A percentile compares a stretch with the other conserved stretches of the same genome.
phyloP scores from a whole-genome alignment of 2,888 invertebrate species.

The Oscheius onirici region DNA sequence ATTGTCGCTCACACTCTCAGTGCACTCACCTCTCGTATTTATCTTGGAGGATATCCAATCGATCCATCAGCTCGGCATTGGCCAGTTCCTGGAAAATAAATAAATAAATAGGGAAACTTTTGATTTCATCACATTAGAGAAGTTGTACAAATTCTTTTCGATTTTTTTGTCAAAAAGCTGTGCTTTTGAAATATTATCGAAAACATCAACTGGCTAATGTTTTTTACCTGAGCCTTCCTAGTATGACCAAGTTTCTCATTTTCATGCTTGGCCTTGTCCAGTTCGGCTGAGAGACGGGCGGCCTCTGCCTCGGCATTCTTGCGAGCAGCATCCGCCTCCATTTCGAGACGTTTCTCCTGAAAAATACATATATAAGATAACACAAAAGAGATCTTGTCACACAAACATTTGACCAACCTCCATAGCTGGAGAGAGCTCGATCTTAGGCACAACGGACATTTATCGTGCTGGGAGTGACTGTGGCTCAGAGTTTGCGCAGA shows the following conservation, averaged over 20 bases:
- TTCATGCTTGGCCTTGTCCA: conserved; percentile 44
- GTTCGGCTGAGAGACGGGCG: conserved; percentile 47
- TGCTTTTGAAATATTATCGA: too few relatives aligned
- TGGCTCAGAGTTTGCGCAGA: conserved; percentile 20
- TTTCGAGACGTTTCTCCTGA: conserved; percentile 45
- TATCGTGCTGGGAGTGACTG: not conserved
- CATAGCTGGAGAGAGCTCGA: conserved; percentile 18
- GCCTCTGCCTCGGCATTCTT: conserved; percentile 36
- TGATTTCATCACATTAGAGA: too few relatives aligned
- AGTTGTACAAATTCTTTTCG: too few relatives aligned
- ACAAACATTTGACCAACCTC: conserved; percentile 2
- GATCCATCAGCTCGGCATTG: conserved; percentile 58
- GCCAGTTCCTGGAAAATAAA: conserved; percentile 48
- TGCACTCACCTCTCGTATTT: conserved; percentile 37
- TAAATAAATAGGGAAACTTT: too few relatives aligned
- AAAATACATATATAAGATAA: too few relatives aligned
- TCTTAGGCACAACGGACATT: not conserved
- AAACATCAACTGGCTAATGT: not conserved
- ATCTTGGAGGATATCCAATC: conserved; percentile 49
- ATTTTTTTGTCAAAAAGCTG: too few relatives aligned
- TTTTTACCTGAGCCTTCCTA: conserved; percentile 46
- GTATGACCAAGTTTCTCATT: conserved; percentile 43
- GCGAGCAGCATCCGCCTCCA: conserved; percentile 53
- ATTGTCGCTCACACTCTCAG: not conserved
- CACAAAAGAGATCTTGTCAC: too few relatives aligned